phyloP scores from a whole-genome alignment of 1,140 invertebrate genomes.

The Trissolcus basalis region DNA sequence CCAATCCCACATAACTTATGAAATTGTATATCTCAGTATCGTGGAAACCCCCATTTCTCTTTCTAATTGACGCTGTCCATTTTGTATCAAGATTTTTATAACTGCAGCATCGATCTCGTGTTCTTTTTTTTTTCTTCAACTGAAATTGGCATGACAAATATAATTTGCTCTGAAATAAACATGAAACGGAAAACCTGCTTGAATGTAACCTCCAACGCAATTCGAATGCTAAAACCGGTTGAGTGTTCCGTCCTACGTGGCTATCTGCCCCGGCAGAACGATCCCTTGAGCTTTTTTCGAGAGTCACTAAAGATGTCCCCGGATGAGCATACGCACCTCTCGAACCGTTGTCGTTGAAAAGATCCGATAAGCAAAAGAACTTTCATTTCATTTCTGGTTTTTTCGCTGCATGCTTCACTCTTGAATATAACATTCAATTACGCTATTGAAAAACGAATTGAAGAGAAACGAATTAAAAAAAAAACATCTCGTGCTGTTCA shows the following conservation, averaged over 20 bases:
- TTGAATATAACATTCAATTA: conserved; percentile 30
- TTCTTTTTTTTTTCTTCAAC: neutral
- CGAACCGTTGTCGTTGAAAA: conserved; percentile 34
- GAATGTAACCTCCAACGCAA: conserved; percentile 34
- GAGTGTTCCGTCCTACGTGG: conserved; percentile 35
- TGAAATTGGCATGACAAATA: conserved; percentile 12
- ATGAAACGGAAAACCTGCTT: conserved; percentile 14
- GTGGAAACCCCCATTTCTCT: neutral
- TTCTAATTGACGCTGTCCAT: neutral
- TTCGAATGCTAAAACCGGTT: conserved; percentile 40
- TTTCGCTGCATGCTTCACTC: conserved; percentile 17
- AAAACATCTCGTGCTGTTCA: too few relatives aligned
- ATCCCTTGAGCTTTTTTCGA: conserved; percentile 49
- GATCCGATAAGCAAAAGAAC: conserved; percentile 40
- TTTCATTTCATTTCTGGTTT: conserved; percentile 2
- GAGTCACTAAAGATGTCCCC: conserved; percentile 40
- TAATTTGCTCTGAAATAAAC: conserved; percentile 32
- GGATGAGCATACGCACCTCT: conserved; percentile 46
- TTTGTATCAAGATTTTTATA: neutral
- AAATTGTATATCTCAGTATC: too few relatives aligned
- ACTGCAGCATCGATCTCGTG: neutral
- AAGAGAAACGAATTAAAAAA: too few relatives aligned
- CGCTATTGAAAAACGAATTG: neutral
- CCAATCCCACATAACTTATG: too few relatives aligned
- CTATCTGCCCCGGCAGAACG: conserved; percentile 44